Conservation (phyloP, 2,113 vertebrate species). For the Lophius piscatorius region DNA sequence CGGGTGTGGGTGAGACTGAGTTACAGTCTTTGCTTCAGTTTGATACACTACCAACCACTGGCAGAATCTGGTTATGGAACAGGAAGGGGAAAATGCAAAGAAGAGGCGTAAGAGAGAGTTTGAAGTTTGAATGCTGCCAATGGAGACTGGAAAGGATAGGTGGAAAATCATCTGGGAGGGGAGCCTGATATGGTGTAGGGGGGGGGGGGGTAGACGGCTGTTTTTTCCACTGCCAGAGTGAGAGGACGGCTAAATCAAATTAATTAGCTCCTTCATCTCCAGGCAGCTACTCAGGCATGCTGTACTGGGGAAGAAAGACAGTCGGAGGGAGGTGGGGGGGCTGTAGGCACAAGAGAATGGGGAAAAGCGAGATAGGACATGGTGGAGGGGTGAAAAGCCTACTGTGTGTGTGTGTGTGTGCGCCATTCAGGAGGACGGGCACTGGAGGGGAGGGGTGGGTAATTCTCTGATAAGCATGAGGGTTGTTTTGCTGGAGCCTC, state of each 20-base stretch:
- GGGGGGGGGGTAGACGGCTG: constrained; percentile 49
- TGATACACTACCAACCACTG: constrained; percentile 27
- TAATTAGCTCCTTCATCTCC: constrained; percentile 86
- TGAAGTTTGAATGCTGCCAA: constrained; percentile 57
- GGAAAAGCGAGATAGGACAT: constrained; percentile 66
- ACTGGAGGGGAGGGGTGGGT: constrained; percentile 60
- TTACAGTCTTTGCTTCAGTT: constrained; percentile 22
- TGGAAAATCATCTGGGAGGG: constrained; percentile 83
- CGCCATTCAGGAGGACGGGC: constrained; percentile 66
- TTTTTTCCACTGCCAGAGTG: constrained; percentile 81
- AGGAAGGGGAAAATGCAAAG: constrained; percentile 23
- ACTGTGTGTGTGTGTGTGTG: constrained; percentile 51
- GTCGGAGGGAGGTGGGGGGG: constrained; percentile 16
- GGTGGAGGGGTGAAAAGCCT: constrained; percentile 69
- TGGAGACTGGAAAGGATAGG: constrained; percentile 79
- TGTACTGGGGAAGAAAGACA: constrained; percentile 68
- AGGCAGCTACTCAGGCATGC: constrained; percentile 82
- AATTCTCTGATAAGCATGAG: constrained; percentile 79
- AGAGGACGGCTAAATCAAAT: constrained; percentile 83
- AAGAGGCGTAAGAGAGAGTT: constrained; percentile 41
- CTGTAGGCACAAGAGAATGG: constrained; percentile 51
- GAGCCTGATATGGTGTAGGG: constrained; percentile 68
- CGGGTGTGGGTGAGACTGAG: constrained; percentile 1
- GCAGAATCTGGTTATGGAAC: constrained; percentile 45
- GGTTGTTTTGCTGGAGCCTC: constrained; percentile 74